phyloP scores from a whole-genome alignment of 2,113 vertebrate genomes.

The Coptodon rendalli region DNA sequence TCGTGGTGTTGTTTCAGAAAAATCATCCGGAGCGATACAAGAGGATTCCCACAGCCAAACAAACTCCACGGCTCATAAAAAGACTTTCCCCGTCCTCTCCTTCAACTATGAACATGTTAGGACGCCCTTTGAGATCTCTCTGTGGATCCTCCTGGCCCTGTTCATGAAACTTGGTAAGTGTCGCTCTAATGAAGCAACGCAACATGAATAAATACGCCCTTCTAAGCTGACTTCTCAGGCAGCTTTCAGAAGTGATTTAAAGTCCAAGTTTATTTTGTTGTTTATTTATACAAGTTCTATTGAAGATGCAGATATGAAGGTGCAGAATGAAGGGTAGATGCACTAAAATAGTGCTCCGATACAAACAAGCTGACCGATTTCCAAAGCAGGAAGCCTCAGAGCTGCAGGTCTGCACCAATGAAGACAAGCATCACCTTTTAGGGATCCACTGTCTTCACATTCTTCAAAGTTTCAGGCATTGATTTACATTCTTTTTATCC shows the following conservation, averaged over 20 bases:
- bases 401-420: not conserved
- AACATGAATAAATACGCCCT: not conserved
- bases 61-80: constrained; percentile 50
- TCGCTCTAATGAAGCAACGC: fast-evolving
- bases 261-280: not conserved
- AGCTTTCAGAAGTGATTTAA: fast-evolving
- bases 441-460: not conserved
- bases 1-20: not conserved
- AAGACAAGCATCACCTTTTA: not conserved
- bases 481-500: not conserved
- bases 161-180: constrained; percentile 94
- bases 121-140: constrained; percentile 84
- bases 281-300: not conserved
- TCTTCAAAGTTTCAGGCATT: not conserved
- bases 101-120: constrained; percentile 78
- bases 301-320: not conserved
- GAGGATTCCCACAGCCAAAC: not conserved
- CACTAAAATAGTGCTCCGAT: not conserved
- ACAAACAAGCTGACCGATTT: not conserved
- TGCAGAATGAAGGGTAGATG: not conserved
- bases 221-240: not conserved
- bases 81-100: constrained; percentile 83
- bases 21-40: not conserved
- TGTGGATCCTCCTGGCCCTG: constrained; percentile 94
- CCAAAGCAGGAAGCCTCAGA: not conserved